Conservation (phyloP, 2,113 vertebrate genomes). For the Casuarius casuarius region DNA sequence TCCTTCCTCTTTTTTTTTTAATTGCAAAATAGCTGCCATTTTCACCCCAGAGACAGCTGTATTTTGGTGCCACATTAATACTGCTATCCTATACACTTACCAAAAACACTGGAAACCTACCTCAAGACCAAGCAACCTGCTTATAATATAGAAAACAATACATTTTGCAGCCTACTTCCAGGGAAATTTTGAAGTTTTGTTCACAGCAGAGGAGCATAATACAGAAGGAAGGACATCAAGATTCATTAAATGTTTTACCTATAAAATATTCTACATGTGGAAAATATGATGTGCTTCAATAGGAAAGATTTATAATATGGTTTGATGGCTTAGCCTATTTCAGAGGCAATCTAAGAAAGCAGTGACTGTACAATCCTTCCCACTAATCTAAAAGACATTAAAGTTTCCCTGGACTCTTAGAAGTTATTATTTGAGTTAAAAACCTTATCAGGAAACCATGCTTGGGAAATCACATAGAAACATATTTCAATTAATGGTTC, state of each 20-base stretch:
- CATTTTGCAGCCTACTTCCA: not conserved
- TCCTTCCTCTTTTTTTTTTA: not conserved
- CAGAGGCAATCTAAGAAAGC: slow-evolving; percentile 5
- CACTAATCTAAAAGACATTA: not conserved
- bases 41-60: not conserved
- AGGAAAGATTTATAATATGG: not conserved
- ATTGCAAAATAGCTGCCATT: not conserved
- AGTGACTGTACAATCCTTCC: not conserved
- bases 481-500: not conserved
- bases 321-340: not conserved
- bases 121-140: not conserved
- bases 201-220: not conserved
- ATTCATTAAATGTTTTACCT: not conserved
- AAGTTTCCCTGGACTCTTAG: not conserved
- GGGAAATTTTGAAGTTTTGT: not conserved
- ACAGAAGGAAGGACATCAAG: not conserved
- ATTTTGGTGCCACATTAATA: not conserved
- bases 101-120: not conserved
- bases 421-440: slow-evolving; percentile 15
- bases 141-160: not conserved
- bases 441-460: not conserved
- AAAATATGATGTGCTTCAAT: not conserved
- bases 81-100: not conserved
- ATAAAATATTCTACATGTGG: not conserved
- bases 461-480: not conserved